phyloP scores from a whole-genome alignment of 2,797 vertebrate genomes.

The Pantherophis vulpinus region DNA sequence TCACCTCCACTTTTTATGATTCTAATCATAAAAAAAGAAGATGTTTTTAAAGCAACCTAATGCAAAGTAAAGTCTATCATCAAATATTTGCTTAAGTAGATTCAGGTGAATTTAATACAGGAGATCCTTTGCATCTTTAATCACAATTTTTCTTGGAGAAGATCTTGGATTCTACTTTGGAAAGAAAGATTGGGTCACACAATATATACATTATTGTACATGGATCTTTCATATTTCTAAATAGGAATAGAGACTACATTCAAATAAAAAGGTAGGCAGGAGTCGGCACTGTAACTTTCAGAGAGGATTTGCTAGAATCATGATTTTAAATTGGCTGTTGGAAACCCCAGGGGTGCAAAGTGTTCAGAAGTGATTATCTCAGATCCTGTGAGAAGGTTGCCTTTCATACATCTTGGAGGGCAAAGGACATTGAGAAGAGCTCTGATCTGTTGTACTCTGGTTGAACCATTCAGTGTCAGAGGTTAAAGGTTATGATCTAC shows the following conservation, averaged over 20 bases:
- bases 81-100: not conserved
- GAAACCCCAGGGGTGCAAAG: conserved; percentile 52
- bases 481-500: conserved; percentile 63
- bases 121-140: conserved; percentile 20
- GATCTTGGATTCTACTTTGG: not conserved
- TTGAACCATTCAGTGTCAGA: conserved; percentile 54
- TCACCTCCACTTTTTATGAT: not conserved
- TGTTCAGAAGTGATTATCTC: conserved; percentile 62
- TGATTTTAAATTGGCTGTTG: conserved; percentile 28
- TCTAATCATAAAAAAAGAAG: not conserved
- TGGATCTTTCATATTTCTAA: conserved; percentile 7
- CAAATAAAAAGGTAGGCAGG: conserved; percentile 11
- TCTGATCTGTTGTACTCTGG: conserved; percentile 62
- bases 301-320: conserved; percentile 26
- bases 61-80: not conserved
- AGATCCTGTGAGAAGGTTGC: conserved; percentile 59
- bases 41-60: not conserved
- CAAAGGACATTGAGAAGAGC: conserved; percentile 62
- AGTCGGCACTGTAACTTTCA: conserved; percentile 22
- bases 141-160: conserved; percentile 9
- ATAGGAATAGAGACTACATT: conserved; percentile 11
- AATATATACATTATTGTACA: not conserved
- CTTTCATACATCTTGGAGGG: conserved; percentile 61
- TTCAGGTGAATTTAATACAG: not conserved
- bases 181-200: conserved; percentile 14